These are phyloP conservation scores for Toxostoma redivivum DNA, from an alignment of 2,113 vertebrate species.

Conservation along the genomic window DNA sequence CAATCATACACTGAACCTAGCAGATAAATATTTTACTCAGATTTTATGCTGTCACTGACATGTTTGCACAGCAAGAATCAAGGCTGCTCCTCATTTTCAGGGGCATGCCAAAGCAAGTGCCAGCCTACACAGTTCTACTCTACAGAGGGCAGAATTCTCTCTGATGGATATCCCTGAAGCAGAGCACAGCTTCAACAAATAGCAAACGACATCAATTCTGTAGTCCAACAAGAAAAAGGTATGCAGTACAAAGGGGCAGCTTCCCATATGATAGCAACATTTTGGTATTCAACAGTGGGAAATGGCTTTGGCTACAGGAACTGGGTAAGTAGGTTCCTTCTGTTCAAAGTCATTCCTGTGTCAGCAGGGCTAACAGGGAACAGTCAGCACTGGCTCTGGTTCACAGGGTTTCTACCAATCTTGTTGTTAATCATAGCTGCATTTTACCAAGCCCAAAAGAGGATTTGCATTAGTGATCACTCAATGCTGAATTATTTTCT, in stretches of 20 bases:
- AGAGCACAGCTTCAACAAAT: background rate
- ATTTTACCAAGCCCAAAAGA: background rate
- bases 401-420: background rate
- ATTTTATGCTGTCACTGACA: constrained; percentile 60
- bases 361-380: background rate
- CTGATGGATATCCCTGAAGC: background rate
- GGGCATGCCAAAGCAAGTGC: constrained; percentile 48
- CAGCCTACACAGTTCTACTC: background rate
- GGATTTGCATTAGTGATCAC: background rate
- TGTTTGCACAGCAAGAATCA: constrained; percentile 57
- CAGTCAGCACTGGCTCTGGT: background rate
- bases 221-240: background rate
- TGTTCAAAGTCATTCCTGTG: background rate
- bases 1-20: constrained; percentile 36
- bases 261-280: background rate
- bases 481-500: background rate
- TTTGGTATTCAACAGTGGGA: background rate
- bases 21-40: constrained; percentile 55
- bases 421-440: background rate
- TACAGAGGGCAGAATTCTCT: background rate
- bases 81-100: constrained; percentile 35
- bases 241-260: background rate
- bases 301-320: background rate
- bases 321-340: background rate
- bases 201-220: background rate